phyloP scores from a whole-genome alignment of 1,140 invertebrate species.

The Chironomus striatipennis region DNA sequence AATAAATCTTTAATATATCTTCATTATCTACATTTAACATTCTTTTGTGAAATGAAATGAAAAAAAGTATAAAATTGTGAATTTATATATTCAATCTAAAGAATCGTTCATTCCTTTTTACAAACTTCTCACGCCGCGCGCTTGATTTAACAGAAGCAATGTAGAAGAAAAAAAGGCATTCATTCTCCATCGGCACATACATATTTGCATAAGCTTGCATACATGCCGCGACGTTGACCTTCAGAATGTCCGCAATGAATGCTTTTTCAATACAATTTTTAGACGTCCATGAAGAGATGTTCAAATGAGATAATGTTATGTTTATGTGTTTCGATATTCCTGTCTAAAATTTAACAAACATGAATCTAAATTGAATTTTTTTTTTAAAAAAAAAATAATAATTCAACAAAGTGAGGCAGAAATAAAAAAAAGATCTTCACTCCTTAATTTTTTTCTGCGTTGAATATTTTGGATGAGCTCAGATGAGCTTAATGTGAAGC shows the following conservation, averaged over 20 bases:
- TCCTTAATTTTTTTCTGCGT: not conserved
- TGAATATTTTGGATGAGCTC: constrained; percentile 7
- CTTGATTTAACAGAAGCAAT: constrained; percentile 8
- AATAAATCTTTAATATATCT: constrained; percentile 1
- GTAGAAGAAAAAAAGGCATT: not conserved
- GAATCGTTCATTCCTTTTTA: not conserved
- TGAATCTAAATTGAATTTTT: not conserved
- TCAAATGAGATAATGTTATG: constrained; percentile 18
- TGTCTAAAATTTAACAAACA: not conserved
- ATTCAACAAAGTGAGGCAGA: not conserved
- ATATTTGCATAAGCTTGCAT: constrained; percentile 13
- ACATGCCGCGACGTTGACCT: constrained; percentile 10
- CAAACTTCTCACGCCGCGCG: not conserved
- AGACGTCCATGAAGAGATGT: constrained; percentile 20
- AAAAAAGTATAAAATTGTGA: not conserved
- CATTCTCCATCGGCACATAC: not conserved
- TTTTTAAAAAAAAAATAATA: not conserved
- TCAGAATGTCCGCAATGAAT: constrained; percentile 6
- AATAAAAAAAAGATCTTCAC: not conserved
- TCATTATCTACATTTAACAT: constrained; percentile 11
- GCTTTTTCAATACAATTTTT: constrained; percentile 11
- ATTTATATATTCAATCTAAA: not conserved
- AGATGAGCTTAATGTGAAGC: constrained; percentile 16
- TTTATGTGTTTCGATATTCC: not conserved
- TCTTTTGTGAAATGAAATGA: too few species aligned